Evolutionary conservation across 1,140 invertebrate species (phyloP), one percentile per base, ranked within the genome.

Genomic region (Danaus plexippus): DNA sequence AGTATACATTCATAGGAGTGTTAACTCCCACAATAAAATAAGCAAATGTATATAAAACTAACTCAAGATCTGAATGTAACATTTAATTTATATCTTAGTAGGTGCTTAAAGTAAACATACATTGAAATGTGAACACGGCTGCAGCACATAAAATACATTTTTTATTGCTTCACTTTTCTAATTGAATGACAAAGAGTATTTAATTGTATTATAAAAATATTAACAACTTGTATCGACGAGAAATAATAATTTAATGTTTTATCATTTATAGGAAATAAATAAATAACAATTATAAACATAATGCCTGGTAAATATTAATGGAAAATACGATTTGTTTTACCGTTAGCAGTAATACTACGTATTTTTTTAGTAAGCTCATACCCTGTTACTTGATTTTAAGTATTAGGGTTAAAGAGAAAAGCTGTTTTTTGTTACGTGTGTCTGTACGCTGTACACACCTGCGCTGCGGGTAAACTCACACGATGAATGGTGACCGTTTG

Each of bases 401-500:
- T 32, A 32, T 32, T 32, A 32, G 22, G 22, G 22, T 32, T 32
- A 32, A 32, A 32, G 22, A 32, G 22, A 32, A 32, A 32, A 32
- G 22, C 22, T 32, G 22, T 32, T 32, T 32, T 32, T 32, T 32
- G 7, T 32, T 32, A 32, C 7, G 22, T 32, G 22, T 32, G 22
- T 32, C 22, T 32, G 22, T 32, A 32, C 22, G 2, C 5, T 67
- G 65, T 49, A 63, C 65, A 67, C 67, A 74, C 71, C 71, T 74
- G 67, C 71, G 68, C 22, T 32, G 22, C 22, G 50, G 56, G 43
- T 32, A 55, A 54, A 51, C 68, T 59, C 54, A 60, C 52, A 59
- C 59, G 54, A 47, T 65, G 69, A 75, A 80, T 72, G 57, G 65
- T 57, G 59, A 72, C 77, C 68, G 75, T 77, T 75, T 64, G 61